Evolutionary conservation across 92 coral and sea anemone species (phyloP).

Genomic region (Virgularia gustaviana): DNA sequence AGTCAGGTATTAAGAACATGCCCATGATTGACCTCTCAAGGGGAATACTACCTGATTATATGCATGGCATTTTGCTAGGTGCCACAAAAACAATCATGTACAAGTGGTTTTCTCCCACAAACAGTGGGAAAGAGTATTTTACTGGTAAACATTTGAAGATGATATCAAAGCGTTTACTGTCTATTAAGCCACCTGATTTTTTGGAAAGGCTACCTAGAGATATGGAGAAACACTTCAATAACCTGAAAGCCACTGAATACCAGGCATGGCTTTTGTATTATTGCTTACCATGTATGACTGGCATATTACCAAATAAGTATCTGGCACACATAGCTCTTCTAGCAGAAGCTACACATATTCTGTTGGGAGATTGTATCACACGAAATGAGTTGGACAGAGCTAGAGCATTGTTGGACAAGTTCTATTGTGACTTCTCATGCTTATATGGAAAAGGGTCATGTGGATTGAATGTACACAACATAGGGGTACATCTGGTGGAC

Average conservation of each 20-base stretch:
- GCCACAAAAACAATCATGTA: constrained; percentile 47
- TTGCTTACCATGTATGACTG: constrained; percentile 52
- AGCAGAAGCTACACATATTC: constrained; percentile 52
- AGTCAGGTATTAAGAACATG: constrained; percentile 48
- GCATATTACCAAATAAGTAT: constrained; percentile 48
- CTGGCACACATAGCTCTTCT: constrained; percentile 53
- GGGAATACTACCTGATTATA: constrained; percentile 59
- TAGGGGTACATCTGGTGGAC: constrained; percentile 54
- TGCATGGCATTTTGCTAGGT: constrained; percentile 61
- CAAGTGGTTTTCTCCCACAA: constrained; percentile 58
- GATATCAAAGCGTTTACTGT: constrained; percentile 31
- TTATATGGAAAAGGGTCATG: constrained; percentile 50
- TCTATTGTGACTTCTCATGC: constrained; percentile 36
- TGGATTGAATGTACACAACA: constrained; percentile 63
- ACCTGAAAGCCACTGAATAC: constrained; percentile 58
- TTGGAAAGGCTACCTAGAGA: constrained; percentile 56
- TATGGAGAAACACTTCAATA: constrained; percentile 55
- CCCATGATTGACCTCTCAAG: constrained; percentile 52
- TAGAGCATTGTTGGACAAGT: constrained; percentile 36
- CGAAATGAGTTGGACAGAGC: constrained; percentile 45
- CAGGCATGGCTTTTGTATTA: constrained; percentile 66
- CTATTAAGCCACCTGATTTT: constrained; percentile 56
- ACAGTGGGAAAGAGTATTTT: constrained; percentile 27
- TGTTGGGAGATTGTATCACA: constrained; percentile 39
- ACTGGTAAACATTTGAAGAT: constrained; percentile 43